Conservation (phyloP, 2,113 vertebrate genomes). For the Sphaerodactylus townsendi region DNA sequence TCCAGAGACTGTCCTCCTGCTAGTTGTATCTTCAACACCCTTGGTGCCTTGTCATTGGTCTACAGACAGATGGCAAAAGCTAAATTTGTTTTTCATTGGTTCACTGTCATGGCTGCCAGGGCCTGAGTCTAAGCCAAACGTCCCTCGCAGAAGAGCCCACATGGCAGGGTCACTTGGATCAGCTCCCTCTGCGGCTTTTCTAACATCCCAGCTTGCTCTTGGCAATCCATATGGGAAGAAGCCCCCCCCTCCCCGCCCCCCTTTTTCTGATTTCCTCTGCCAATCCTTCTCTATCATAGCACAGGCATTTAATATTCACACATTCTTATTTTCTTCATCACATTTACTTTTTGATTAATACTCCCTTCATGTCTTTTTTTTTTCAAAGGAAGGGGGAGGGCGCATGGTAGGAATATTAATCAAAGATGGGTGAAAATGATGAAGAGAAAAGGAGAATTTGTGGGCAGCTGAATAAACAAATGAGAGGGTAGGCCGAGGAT, state of each 20-base stretch:
- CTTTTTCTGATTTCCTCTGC: not conserved
- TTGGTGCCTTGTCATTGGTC: too few relatives aligned
- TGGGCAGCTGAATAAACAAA: not conserved
- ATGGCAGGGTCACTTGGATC: too few relatives aligned
- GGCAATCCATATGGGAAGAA: not conserved
- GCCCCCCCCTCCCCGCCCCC: not conserved
- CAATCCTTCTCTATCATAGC: not conserved
- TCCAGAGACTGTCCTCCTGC: too few relatives aligned
- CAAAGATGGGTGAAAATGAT: not conserved
- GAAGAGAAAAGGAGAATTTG: not conserved
- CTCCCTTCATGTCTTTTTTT: conserved; percentile 21
- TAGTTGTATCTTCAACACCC: too few relatives aligned
- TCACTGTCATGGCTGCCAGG: too few relatives aligned
- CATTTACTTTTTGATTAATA: conserved; percentile 28
- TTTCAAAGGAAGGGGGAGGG: not conserved
- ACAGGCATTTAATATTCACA: conserved; percentile 34
- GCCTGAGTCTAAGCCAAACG: too few relatives aligned
- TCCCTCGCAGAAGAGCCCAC: too few relatives aligned
- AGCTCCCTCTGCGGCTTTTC: too few relatives aligned
- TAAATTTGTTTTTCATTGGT: too few relatives aligned
- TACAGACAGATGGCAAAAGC: too few relatives aligned
- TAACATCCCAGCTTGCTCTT: too few relatives aligned
- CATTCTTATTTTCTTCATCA: conserved; percentile 23
- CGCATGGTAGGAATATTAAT: conserved; percentile 25
- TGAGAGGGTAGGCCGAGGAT: not conserved